Conservation (phyloP, 2,113 vertebrate genomes). For the Microcebus tavaratra region DNA sequence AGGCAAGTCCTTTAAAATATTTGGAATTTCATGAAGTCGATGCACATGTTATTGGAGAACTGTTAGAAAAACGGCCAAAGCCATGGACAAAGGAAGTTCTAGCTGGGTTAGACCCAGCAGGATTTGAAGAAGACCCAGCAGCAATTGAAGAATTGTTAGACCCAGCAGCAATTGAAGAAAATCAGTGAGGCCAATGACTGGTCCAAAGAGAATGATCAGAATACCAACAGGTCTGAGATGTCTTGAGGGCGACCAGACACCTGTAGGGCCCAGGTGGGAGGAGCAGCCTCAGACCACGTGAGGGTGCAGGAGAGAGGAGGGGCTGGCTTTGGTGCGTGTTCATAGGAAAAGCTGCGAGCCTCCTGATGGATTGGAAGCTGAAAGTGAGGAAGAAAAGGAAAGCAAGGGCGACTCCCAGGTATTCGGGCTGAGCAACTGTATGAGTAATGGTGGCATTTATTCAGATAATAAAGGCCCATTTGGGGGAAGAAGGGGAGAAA, state of each 20-base stretch:
- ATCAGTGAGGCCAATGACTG: neutral
- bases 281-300: neutral
- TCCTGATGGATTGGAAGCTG: neutral
- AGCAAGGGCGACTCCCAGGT: neutral
- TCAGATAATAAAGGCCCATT: neutral
- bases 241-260: neutral
- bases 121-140: neutral
- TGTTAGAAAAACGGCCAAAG: neutral
- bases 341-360: neutral
- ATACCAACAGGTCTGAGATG: too few species aligned
- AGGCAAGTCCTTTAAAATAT: neutral
- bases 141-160: neutral
- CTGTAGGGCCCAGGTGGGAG: neutral
- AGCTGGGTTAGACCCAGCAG: neutral
- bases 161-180: neutral
- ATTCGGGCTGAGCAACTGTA: neutral
- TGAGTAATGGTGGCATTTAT: neutral
- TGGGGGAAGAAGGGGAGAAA: neutral
- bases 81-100: neutral
- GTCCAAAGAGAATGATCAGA: neutral
- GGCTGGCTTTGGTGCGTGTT: neutral
- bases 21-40: neutral
- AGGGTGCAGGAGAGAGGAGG: neutral
- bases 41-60: too few species aligned
- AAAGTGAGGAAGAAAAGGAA: neutral